Percentiles rank a stretch among this genome's conserved stretches.
phyloP scores from a whole-genome alignment of 2,888 invertebrate species.

The Amphipoea lucens region DNA sequence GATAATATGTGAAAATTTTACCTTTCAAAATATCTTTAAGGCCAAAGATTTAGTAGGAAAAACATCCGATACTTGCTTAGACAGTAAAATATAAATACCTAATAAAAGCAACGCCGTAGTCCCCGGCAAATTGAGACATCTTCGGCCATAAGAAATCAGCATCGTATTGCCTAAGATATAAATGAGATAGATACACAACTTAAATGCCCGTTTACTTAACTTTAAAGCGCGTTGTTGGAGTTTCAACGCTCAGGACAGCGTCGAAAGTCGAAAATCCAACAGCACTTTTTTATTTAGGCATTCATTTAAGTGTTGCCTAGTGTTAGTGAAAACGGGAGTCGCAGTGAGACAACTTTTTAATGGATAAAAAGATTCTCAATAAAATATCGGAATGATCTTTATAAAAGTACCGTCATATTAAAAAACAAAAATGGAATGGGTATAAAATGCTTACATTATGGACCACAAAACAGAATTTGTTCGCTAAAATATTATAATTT shows the following conservation, averaged over 20 bases:
- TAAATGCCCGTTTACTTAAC: neutral
- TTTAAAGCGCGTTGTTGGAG: neutral
- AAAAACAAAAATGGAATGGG: constrained; percentile 61
- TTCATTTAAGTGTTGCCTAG: no score
- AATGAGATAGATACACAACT: neutral
- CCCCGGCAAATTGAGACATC: constrained; percentile 8
- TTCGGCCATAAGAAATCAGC: constrained; percentile 12
- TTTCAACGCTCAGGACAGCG: neutral
- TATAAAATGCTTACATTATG: constrained; percentile 56
- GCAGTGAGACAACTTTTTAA: neutral
- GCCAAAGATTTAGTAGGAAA: neutral
- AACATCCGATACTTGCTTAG: constrained; percentile 40
- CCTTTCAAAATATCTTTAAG: neutral
- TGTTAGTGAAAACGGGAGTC: neutral
- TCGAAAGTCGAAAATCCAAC: neutral
- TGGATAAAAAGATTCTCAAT: neutral
- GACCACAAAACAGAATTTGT: constrained; percentile 47
- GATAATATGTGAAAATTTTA: neutral
- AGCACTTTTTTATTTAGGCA: neutral
- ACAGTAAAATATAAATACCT: constrained; percentile 62
- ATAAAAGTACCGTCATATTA: neutral
- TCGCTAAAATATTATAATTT: constrained; percentile 37
- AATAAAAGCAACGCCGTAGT: constrained; percentile 50
- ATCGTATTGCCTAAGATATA: neutral
- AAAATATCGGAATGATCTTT: constrained; percentile 23